Percentiles rank a stretch among this genome's conserved stretches.
Evolutionary conservation across 2,888 invertebrate species (phyloP).

Genomic region (Hydroisotoma schaefferi): DNA sequence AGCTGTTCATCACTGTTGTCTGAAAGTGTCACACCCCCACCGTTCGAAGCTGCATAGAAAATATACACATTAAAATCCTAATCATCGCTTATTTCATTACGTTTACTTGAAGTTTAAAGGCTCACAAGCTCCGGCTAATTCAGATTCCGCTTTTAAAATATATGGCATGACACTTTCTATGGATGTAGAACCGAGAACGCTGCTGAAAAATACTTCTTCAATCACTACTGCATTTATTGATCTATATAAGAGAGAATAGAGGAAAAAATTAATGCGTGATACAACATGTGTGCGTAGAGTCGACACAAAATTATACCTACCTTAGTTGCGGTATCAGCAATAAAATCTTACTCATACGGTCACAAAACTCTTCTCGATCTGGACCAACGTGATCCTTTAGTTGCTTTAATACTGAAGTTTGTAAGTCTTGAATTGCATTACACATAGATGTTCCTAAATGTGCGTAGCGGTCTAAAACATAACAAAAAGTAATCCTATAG

Average conservation of each 20-base stretch:
- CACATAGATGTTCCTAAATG: conserved; percentile 34
- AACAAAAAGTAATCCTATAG: conserved; percentile 12
- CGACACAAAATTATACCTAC: conserved; percentile 19
- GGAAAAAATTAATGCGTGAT: conserved; percentile 5
- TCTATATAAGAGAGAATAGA: conserved; percentile 20
- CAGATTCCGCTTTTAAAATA: conserved; percentile 66
- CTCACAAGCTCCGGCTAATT: conserved; percentile 13
- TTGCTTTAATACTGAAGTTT: conserved; percentile 34
- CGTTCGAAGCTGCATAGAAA: neutral
- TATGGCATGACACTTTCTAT: conserved; percentile 85
- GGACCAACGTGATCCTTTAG: conserved; percentile 38
- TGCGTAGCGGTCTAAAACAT: conserved; percentile 32
- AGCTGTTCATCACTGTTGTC: neutral
- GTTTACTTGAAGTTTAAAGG: neutral
- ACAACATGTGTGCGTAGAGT: neutral
- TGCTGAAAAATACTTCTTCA: conserved; percentile 89
- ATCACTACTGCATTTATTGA: conserved; percentile 53
- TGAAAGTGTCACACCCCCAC: neutral
- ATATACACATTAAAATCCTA: neutral
- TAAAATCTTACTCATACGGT: conserved; percentile 33
- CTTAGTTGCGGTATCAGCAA: conserved; percentile 43
- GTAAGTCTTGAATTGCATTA: conserved; percentile 39
- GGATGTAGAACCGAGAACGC: conserved; percentile 85
- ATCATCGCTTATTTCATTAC: neutral
- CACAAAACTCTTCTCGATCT: conserved; percentile 30